Percentiles rank a stretch among this genome's conserved stretches.
Evolutionary conservation across 2,888 invertebrate species (phyloP).

Genomic region (Dorcus parallelipipedus): DNA sequence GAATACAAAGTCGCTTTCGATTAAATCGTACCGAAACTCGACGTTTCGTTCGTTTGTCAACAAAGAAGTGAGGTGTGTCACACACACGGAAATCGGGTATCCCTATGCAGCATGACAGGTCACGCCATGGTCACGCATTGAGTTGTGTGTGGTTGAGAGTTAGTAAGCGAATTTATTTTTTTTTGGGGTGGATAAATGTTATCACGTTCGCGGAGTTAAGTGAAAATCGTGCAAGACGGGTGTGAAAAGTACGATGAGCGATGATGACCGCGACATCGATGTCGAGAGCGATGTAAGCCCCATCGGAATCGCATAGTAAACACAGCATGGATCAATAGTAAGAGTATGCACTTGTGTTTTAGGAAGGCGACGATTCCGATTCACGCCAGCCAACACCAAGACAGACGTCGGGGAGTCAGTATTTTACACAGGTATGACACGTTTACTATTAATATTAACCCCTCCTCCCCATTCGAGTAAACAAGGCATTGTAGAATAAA

Average conservation of each 20-base stretch:
- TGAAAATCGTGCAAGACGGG: conserved; percentile 20
- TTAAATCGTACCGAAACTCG: no score
- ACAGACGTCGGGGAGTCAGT: conserved; percentile 65
- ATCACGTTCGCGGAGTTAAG: background rate
- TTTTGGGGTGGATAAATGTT: conserved; percentile 25
- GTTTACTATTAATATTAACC: background rate
- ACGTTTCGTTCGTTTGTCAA: background rate
- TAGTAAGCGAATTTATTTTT: conserved; percentile 16
- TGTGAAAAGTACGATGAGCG: conserved; percentile 67
- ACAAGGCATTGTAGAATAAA: background rate
- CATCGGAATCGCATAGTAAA: conserved; percentile 8
- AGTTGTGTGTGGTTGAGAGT: conserved; percentile 17
- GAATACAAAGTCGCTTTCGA: no score
- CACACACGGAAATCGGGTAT: background rate
- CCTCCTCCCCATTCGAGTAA: background rate
- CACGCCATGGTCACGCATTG: no score
- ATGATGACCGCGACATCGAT: conserved; percentile 92
- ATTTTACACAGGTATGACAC: conserved; percentile 69
- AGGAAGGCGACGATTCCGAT: conserved; percentile 82
- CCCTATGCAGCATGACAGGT: conserved; percentile 22
- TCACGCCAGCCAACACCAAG: conserved; percentile 57
- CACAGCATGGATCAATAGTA: conserved; percentile 20
- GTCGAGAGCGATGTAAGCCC: conserved; percentile 90
- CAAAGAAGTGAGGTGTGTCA: background rate
- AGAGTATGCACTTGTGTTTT: conserved; percentile 29